Conservation (phyloP, 2,797 vertebrate genomes). For the Enteromius trimaculatus region DNA sequence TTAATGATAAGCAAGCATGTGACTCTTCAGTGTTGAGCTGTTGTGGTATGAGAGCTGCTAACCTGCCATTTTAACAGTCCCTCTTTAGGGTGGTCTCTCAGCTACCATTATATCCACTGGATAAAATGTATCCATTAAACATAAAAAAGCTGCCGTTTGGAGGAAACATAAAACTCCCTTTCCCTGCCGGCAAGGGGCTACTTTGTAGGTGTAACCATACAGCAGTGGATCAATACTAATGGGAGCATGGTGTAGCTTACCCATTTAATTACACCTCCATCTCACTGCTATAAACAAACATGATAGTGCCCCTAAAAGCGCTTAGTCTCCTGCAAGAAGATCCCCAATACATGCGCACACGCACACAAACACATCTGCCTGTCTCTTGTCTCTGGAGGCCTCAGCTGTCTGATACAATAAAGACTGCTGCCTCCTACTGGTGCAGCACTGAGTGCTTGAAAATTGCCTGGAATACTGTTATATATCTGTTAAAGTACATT, state of each 20-base stretch:
- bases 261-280: conserved; percentile 77
- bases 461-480: background rate
- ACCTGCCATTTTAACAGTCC: conserved; percentile 14
- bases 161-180: conserved; percentile 56
- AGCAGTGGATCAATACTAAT: conserved; percentile 69
- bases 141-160: conserved; percentile 49
- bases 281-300: conserved; percentile 74
- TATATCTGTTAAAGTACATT: background rate
- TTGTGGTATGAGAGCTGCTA: background rate
- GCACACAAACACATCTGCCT: conserved; percentile 8
- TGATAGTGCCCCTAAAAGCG: conserved; percentile 70
- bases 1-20: background rate
- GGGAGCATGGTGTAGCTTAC: conserved; percentile 71
- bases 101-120: conserved; percentile 40
- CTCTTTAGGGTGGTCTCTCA: conserved; percentile 36
- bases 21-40: background rate
- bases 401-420: conserved; percentile 20
- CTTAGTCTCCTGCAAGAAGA: conserved; percentile 53
- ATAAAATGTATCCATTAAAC: conserved; percentile 55
- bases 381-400: conserved; percentile 18
- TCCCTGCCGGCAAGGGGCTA: conserved; percentile 25
- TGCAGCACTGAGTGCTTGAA: background rate
- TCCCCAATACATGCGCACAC: background rate
- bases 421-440: conserved; percentile 56
- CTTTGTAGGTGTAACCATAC: conserved; percentile 35